Conservation (phyloP, 2,113 vertebrate species). For the Tretioscincus oriximinensis region DNA sequence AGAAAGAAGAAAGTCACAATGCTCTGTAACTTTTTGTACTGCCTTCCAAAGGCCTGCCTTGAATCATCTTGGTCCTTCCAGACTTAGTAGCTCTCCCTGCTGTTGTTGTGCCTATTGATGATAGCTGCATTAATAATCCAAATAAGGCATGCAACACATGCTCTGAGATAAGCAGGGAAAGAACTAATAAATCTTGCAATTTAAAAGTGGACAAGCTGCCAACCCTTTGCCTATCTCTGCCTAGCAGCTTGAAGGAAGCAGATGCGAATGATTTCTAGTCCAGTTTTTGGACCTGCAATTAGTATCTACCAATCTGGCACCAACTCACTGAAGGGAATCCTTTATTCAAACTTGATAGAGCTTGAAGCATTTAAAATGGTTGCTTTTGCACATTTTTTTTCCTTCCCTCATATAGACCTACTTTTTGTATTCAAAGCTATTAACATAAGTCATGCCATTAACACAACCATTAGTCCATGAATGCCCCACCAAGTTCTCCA, state of each 20-base stretch:
- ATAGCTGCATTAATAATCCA: constrained; percentile 46
- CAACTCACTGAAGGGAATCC: constrained; percentile 18
- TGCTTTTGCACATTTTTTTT: constrained; percentile 35
- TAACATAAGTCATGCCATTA: not conserved
- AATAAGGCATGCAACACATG: constrained; percentile 27
- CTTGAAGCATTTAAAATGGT: constrained; percentile 19
- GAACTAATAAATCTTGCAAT: constrained; percentile 45
- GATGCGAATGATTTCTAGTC: constrained; percentile 26
- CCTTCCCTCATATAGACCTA: constrained; percentile 43
- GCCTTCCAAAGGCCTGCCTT: constrained; percentile 21
- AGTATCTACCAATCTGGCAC: constrained; percentile 8
- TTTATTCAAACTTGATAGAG: constrained; percentile 8
- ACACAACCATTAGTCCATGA: constrained; percentile 24
- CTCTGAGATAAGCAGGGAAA: constrained; percentile 42
- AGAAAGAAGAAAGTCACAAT: not conserved
- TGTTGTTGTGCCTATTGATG: constrained; percentile 21
- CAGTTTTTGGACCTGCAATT: not conserved
- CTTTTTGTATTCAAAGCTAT: constrained; percentile 49
- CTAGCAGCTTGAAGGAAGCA: constrained; percentile 49
- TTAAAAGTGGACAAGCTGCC: constrained; percentile 19
- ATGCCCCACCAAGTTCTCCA: constrained; percentile 28
- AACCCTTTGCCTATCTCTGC: constrained; percentile 42
- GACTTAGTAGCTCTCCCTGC: constrained; percentile 13
- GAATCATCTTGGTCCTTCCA: constrained; percentile 14
- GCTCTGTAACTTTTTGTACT: not conserved